phyloP scores from a whole-genome alignment of 1,140 invertebrate genomes.

The Cydia amplana region DNA sequence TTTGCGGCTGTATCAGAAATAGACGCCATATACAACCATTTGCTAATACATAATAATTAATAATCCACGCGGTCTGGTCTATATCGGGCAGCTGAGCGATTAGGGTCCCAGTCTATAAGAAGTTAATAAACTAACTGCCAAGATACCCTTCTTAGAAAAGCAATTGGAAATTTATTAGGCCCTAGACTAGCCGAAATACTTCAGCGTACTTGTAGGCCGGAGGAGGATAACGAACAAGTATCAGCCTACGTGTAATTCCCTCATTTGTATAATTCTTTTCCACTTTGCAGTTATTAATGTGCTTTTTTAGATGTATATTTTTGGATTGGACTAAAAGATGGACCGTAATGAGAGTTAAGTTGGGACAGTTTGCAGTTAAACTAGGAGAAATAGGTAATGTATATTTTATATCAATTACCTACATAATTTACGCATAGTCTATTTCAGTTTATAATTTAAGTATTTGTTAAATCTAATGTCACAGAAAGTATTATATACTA shows the following conservation, averaged over 20 bases:
- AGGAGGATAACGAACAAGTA: neutral
- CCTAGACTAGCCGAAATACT: slow-evolving; percentile 18
- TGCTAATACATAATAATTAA: neutral
- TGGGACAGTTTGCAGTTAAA: too few relatives aligned
- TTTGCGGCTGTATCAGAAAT: too few relatives aligned
- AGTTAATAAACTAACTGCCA: slow-evolving; percentile 24
- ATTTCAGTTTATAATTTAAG: too few relatives aligned
- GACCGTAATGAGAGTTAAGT: neutral
- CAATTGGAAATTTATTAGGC: slow-evolving; percentile 13
- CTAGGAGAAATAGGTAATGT: too few relatives aligned
- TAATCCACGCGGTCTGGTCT: neutral
- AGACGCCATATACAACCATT: too few relatives aligned
- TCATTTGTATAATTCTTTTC: neutral
- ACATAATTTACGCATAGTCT: too few relatives aligned
- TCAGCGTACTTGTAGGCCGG: neutral
- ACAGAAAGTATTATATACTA: too few relatives aligned
- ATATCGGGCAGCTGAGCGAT: neutral
- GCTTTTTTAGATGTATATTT: neutral
- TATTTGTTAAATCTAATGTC: too few relatives aligned
- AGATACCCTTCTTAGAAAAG: slow-evolving; percentile 13
- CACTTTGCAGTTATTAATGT: neutral
- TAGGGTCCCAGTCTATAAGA: neutral
- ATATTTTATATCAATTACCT: too few relatives aligned
- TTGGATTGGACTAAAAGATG: neutral
- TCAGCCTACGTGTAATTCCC: neutral